A percentile compares a stretch with the other conserved stretches of the same genome.
Evolutionary conservation across 2,113 vertebrate species (phyloP).

Genomic region (Grammomys dolichurus): DNA sequence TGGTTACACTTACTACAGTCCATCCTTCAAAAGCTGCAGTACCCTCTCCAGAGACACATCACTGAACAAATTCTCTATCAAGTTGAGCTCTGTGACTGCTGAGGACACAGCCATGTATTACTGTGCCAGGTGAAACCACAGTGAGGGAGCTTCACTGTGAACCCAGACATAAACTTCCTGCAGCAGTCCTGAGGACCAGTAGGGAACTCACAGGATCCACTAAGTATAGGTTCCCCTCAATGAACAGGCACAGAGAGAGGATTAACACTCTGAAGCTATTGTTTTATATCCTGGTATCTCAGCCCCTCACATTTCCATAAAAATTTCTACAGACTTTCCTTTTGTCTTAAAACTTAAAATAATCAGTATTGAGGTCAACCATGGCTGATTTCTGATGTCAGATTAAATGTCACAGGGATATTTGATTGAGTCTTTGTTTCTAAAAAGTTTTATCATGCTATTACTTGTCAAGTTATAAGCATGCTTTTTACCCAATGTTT

Average conservation of each 20-base stretch:
- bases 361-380: background rate
- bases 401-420: no score
- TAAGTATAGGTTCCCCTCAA: background rate
- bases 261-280: background rate
- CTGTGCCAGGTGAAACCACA: background rate
- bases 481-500: background rate
- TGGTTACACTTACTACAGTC: background rate
- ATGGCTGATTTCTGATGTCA: background rate
- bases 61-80: background rate
- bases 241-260: background rate
- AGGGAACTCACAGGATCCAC: no score
- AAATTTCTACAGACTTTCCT: background rate
- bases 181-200: background rate
- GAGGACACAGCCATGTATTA: background rate
- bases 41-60: background rate
- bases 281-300: background rate
- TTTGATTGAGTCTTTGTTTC: background rate
- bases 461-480: background rate
- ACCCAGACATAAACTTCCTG: background rate
- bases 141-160: background rate
- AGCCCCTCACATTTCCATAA: background rate
- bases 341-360: background rate
- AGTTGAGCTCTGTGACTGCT: background rate
- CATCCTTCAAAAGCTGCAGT: background rate
- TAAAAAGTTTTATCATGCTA: background rate